Conservation (phyloP, 2,113 vertebrate genomes). For the Oreocharis arfaki region DNA sequence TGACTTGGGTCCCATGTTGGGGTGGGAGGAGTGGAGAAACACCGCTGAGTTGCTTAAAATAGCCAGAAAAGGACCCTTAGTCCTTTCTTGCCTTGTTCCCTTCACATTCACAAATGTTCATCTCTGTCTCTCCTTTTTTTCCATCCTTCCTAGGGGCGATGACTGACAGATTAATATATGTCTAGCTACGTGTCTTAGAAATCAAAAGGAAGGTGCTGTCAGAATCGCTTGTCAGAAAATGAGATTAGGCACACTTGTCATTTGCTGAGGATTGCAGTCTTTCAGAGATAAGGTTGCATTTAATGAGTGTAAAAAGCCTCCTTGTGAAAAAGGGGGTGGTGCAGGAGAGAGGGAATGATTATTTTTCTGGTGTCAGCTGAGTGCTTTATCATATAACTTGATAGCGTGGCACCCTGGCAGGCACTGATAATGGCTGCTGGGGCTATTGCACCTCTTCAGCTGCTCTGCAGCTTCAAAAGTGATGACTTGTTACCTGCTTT, state of each 20-base stretch:
- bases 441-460: constrained; percentile 56
- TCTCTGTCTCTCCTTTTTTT: constrained; percentile 49
- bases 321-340: constrained; percentile 71
- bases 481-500: constrained; percentile 60
- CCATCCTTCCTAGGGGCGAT: constrained; percentile 76
- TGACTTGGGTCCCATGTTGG: neutral
- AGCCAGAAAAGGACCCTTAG: constrained; percentile 47
- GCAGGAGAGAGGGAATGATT: constrained; percentile 59
- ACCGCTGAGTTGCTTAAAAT: neutral
- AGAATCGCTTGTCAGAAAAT: constrained; percentile 89
- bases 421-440: constrained; percentile 68
- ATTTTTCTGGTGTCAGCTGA: constrained; percentile 72
- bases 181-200: constrained; percentile 92
- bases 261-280: constrained; percentile 86
- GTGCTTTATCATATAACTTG: constrained; percentile 72
- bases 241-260: constrained; percentile 94
- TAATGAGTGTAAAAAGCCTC: constrained; percentile 87
- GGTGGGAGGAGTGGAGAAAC: neutral
- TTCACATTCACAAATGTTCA: constrained; percentile 71
- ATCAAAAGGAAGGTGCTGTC: constrained; percentile 94
- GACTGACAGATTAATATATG: constrained; percentile 99
- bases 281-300: constrained; percentile 90
- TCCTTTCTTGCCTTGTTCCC: constrained; percentile 67
- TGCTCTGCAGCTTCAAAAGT: constrained; percentile 55
- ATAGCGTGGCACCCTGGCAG: constrained; percentile 68